Percentiles rank a stretch among this genome's conserved stretches.
phyloP scores from a whole-genome alignment of 1,140 invertebrate species.

The Eubasilissa regina region DNA sequence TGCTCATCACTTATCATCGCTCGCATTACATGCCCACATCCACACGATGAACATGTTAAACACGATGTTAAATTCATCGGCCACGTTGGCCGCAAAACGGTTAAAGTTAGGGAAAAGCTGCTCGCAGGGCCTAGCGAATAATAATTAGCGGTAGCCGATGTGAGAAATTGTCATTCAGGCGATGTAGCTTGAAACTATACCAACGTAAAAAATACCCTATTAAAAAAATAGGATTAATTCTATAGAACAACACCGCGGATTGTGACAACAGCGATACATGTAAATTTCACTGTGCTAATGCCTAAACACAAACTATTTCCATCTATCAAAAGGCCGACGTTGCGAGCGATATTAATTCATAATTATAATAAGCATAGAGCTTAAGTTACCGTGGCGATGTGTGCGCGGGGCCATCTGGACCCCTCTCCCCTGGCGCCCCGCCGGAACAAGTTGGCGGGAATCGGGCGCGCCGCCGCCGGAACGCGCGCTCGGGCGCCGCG shows the following conservation, averaged over 20 bases:
- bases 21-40: too few relatives aligned
- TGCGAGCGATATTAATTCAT: conserved; percentile 46
- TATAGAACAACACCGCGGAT: conserved; percentile 25
- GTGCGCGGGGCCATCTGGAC: neutral
- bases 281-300: conserved; percentile 57
- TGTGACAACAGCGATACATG: conserved; percentile 41
- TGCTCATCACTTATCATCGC: too few relatives aligned
- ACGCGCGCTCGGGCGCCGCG: conserved; percentile 1
- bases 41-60: too few relatives aligned
- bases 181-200: too few relatives aligned
- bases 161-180: too few relatives aligned
- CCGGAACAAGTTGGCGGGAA: conserved; percentile 43
- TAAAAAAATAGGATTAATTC: too few relatives aligned
- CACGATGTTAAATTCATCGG: too few relatives aligned
- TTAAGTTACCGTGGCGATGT: conserved; percentile 27
- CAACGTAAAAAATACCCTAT: too few relatives aligned
- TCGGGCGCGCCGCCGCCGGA: conserved; percentile 37
- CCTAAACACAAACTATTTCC: conserved; percentile 61
- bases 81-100: too few relatives aligned
- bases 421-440: neutral
- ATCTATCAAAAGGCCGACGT: conserved; percentile 57
- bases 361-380: conserved; percentile 37
- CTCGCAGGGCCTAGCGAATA: too few relatives aligned
- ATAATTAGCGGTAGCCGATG: too few relatives aligned
- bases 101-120: too few relatives aligned